Percentiles rank a stretch among this genome's conserved stretches.
Evolutionary conservation across 2,888 invertebrate genomes (phyloP).

Genomic region (Barypeithes pellucidus): DNA sequence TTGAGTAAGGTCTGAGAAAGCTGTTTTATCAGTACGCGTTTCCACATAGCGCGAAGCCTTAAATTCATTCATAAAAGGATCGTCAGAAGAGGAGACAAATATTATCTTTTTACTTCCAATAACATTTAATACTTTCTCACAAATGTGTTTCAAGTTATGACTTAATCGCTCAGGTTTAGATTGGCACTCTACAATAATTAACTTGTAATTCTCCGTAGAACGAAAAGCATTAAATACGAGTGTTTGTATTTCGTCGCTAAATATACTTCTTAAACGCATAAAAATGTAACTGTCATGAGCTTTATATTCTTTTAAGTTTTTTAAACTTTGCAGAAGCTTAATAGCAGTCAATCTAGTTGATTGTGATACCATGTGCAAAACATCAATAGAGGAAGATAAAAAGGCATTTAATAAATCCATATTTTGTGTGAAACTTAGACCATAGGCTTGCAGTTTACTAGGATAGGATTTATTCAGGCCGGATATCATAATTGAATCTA

Average conservation of each 20-base stretch:
- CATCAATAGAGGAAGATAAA: background rate
- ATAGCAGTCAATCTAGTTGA: conserved; percentile 40
- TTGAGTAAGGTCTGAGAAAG: conserved; percentile 29
- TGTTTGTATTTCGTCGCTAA: conserved; percentile 25
- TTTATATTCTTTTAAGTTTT: background rate
- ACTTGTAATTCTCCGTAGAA: conserved; percentile 12
- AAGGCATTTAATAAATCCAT: background rate
- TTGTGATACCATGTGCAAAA: conserved; percentile 32
- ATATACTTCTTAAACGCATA: conserved; percentile 27
- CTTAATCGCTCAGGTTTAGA: background rate
- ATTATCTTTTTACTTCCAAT: conserved; percentile 3
- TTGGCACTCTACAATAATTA: conserved; percentile 47
- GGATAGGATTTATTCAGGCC: conserved; percentile 47
- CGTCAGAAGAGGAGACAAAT: conserved; percentile 3
- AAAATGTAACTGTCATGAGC: conserved; percentile 45
- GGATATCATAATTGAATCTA: conserved; percentile 24
- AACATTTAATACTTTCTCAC: background rate
- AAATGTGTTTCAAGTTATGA: background rate
- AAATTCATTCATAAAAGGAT: background rate
- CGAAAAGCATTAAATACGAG: conserved; percentile 29
- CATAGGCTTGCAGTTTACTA: conserved; percentile 30
- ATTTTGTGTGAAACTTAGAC: background rate
- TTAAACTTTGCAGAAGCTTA: conserved; percentile 39
- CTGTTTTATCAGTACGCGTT: conserved; percentile 9
- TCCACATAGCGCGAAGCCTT: background rate